phyloP scores from a whole-genome alignment of 2,113 vertebrate species.

The Hemichromis elongatus region DNA sequence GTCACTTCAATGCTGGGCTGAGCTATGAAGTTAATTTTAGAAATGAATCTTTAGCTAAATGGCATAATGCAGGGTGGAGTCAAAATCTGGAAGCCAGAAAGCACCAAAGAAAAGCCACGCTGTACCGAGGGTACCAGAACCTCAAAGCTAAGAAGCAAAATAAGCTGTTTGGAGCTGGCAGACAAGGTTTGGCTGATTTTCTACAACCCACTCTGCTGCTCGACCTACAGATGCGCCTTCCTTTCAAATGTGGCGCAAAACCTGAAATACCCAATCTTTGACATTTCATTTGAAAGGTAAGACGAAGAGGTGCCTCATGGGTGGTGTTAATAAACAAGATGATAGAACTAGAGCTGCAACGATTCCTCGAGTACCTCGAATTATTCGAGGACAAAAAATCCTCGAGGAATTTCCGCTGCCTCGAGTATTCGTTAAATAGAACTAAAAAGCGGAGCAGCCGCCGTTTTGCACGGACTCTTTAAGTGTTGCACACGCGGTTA shows the following conservation, averaged over 20 bases:
- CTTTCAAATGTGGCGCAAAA: not conserved
- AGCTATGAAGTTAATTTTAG: not conserved
- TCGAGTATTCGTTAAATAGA: no score
- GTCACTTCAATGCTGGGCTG: not conserved
- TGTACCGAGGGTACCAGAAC: not conserved
- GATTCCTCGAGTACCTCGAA: no score
- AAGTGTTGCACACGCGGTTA: no score
- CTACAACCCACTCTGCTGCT: not conserved
- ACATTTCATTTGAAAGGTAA: no score
- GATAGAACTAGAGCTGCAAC: no score
- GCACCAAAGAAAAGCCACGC: not conserved
- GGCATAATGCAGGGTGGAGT: not conserved
- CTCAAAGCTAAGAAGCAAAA: rapidly evolving
- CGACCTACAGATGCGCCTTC: not conserved
- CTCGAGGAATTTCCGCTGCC: no score
- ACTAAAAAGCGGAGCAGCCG: no score
- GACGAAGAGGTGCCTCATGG: no score
- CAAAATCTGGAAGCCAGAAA: not conserved
- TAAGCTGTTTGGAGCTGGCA: not conserved
- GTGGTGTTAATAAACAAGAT: no score
- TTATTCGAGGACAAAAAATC: no score
- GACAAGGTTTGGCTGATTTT: not conserved
- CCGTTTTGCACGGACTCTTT: no score
- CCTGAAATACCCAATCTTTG: no score
- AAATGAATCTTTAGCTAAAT: not conserved